Base-by-base conservation (phyloP, 2,797 vertebrate species). In the Karalla daura region DNA sequence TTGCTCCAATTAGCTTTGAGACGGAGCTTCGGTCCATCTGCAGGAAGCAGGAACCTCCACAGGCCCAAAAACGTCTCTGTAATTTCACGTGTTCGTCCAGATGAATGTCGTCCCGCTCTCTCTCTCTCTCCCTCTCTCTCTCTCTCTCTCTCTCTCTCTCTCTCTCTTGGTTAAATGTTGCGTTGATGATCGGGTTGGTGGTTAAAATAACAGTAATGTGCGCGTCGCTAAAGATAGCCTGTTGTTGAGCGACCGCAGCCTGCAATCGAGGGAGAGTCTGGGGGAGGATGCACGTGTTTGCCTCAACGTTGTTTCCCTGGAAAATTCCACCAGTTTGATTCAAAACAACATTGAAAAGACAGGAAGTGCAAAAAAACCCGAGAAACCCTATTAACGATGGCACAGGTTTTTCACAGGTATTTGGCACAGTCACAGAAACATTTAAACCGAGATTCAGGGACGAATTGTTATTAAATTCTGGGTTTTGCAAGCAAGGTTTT, bases 281-380 rank as follows among this genome's bases (percentile, higher is more conserved):
- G 33, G 24, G 51, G 46, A 70, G 49, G 66, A 62, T 58, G 68
- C 63, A 61, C 24, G 3, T 71, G 51, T 66, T 63, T 53, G 70
- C 50, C 43, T n/a, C 60, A 76, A 66, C 50, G 65, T 65, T 6
- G 21, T 66, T 41, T 71, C 30, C 28, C 49, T 30, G 20, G 60
- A 75, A 76, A 76, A 73, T 76, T 24, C 70, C 28, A 17, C 64
- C 77, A 76, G 73, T 82, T 85, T 85, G 73, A 88, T 87, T n/a
- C n/a, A n/a, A n/a, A n/a, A n/a, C n/a, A n/a, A n/a, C n/a, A n/a
- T n/a, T n/a, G n/a, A n/a, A n/a, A n/a, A n/a, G n/a, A n/a, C n/a
- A n/a, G n/a, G 60, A 55, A 64, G 37, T 70, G n/a, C 39, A 55
- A 39, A 44, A 72, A 76, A 73, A 63, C 54, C 20, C 3, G 36